Conservation (phyloP, 2,797 vertebrate species). For the Rhincodon typus region DNA sequence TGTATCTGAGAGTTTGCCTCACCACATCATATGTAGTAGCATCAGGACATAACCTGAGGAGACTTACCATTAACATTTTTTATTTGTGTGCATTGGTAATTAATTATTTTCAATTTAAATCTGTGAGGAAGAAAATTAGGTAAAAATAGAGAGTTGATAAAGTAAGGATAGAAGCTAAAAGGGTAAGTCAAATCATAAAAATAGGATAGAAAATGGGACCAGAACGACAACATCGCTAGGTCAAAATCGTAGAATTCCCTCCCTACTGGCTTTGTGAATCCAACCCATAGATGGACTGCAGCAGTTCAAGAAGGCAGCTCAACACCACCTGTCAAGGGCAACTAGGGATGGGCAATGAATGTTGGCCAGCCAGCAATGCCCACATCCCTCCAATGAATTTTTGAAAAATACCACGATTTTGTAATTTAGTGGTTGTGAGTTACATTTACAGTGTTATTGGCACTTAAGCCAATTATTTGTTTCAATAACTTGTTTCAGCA, state of each 20-base stretch:
- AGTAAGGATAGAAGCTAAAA: neutral
- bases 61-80: neutral
- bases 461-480: neutral
- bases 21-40: neutral
- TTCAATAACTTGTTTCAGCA: neutral
- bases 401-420: neutral
- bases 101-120: neutral
- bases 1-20: neutral
- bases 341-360: no score
- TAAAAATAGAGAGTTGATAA: neutral
- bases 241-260: no score
- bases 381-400: no score
- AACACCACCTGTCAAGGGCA: no score
- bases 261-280: no score
- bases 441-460: neutral
- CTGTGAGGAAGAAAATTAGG: neutral
- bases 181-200: neutral
- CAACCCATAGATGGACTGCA: no score
- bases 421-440: neutral
- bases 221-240: no score
- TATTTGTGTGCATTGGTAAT: no score
- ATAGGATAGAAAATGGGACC: neutral
- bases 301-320: no score
- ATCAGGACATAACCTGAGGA: neutral
- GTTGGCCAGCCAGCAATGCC: no score